Evolutionary conservation across 2,797 vertebrate genomes (phyloP), one percentile per base, ranked within the genome.

Genomic region (Microctenopoma steveboyesi): DNA sequence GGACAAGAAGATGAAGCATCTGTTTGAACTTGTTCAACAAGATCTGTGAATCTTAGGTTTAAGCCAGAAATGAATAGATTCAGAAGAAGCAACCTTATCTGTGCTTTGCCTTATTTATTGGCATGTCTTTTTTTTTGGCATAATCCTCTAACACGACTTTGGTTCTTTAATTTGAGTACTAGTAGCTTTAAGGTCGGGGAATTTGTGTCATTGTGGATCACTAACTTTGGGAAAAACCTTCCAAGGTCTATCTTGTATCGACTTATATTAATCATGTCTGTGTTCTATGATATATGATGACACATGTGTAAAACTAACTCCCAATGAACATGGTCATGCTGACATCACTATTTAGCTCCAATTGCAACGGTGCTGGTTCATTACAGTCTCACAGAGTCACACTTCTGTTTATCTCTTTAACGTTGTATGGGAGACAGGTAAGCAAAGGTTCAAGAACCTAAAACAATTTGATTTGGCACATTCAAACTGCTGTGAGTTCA

Each of bases 1-100:
- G 48, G 53, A 80, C 72, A 42, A 70, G 16, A 82, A 33, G 64
- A 63, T 71, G 33, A 82, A 66, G 33, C 50, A 72, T 3, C 59
- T 61, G 18, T 60, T 69, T 42, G 69, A 72, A 63, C 7, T 40
- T 54, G 0, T 76, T 72, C n/a, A 62, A 7, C 49, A 1, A 15
- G 69, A 54, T 74, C 59, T 16, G 2, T 39, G 25, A 66, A 57
- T 65, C 18, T 28, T 4, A 33, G 10, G 14, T 65, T 73, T 69
- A 69, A 8, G 50, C 57, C 46, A 4, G 8, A 64, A 64, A 74
- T 69, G 27, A 68, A 76, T 37, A 51, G 28, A 39, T 53, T n/a
- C 15, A 40, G 5, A 66, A 46, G 12, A 66, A 28, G 16, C 43
- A 13, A 40, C 43, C 15, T 46, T 54, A 10, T 43, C 49, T 62